A percentile compares a stretch with the other conserved stretches of the same genome.
Conservation (phyloP, 2,797 vertebrate species). For the Hafferia zeledoni region DNA sequence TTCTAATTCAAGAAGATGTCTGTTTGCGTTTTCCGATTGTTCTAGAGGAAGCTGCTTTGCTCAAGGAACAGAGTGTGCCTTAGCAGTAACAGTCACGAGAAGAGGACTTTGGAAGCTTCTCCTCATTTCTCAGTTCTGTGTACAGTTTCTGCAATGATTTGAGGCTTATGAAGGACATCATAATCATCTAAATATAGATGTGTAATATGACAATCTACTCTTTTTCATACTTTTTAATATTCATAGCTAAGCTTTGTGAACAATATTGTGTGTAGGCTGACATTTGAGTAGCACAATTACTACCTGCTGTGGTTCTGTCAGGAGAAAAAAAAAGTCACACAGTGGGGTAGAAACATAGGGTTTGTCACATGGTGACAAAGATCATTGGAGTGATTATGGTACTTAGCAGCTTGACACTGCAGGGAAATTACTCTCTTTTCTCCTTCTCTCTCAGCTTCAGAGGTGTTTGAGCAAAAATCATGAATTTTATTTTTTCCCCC, state of each 20-base stretch:
- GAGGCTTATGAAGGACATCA: neutral
- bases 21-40: neutral
- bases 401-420: constrained; percentile 33
- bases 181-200: constrained; percentile 33
- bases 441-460: neutral
- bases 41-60: neutral
- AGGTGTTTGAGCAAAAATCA: neutral
- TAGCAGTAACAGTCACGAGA: neutral
- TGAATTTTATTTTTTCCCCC: neutral
- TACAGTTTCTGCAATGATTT: neutral
- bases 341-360: neutral
- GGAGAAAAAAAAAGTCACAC: neutral
- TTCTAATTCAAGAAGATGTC: neutral
- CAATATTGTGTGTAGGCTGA: constrained; percentile 53
- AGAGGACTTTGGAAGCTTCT: neutral
- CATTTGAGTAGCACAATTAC: constrained; percentile 46
- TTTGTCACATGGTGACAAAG: constrained; percentile 35
- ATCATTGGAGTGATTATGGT: constrained; percentile 11
- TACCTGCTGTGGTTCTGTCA: constrained; percentile 61
- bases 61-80: neutral
- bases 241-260: constrained; percentile 23
- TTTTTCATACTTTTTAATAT: constrained; percentile 37
- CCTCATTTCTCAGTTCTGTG: neutral
- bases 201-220: constrained; percentile 12
- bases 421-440: neutral